Conservation (phyloP, 2,797 vertebrate genomes). For the Coranthus polyacanthus region DNA sequence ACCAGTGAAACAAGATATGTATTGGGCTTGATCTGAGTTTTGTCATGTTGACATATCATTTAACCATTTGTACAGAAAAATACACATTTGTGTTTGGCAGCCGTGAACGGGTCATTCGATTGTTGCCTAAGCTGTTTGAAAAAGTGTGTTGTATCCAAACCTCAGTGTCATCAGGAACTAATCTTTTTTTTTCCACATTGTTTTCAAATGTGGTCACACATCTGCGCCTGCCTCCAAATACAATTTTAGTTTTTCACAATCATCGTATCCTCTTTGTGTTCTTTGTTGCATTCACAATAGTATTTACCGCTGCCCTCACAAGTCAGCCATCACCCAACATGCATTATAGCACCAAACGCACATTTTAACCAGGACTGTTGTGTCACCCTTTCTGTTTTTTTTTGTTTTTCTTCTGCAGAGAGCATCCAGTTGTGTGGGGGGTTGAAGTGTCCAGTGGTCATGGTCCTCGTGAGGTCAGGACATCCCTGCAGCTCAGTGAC, state of each 20-base stretch:
- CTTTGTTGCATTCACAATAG: not conserved
- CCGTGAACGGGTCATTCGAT: too few species aligned
- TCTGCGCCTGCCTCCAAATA: not conserved
- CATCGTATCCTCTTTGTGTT: not conserved
- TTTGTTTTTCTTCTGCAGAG: constrained; percentile 76
- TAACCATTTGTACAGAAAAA: too few species aligned
- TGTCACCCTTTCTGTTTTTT: constrained; percentile 7
- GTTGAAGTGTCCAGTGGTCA: constrained; percentile 90
- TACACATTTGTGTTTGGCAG: too few species aligned
- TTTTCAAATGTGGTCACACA: not conserved
- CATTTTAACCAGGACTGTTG: not conserved
- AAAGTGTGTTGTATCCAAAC: not conserved
- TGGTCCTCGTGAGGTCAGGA: constrained; percentile 88
- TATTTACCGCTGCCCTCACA: not conserved
- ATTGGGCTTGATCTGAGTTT: too few species aligned
- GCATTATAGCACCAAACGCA: not conserved
- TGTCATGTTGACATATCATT: too few species aligned
- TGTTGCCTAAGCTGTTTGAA: not conserved
- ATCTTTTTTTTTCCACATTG: not conserved
- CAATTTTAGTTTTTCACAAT: too few species aligned
- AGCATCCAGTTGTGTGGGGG: constrained; percentile 89
- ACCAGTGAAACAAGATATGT: too few species aligned
- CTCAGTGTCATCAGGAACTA: not conserved
- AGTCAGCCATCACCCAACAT: too few species aligned
- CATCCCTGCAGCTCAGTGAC: constrained; percentile 88